These are phyloP conservation scores for Hyles euphorbiae DNA, from an alignment of 1,140 invertebrate genomes.

Conservation along the genomic window DNA sequence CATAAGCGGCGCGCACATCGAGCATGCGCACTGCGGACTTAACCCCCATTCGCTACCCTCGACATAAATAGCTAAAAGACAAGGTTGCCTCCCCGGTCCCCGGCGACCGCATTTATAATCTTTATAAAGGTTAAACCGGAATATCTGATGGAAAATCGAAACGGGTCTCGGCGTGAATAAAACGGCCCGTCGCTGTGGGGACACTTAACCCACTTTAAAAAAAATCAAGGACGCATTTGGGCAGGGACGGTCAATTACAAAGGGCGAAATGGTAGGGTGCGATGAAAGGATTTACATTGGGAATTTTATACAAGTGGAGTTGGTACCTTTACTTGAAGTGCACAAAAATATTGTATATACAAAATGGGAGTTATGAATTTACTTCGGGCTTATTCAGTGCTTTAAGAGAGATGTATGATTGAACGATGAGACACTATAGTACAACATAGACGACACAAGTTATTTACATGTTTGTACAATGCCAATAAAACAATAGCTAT, in stretches of 20 bases:
- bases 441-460: too few relatives aligned
- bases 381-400: too few relatives aligned
- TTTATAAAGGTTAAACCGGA: slow-evolving; percentile 70
- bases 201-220: slow-evolving; percentile 16
- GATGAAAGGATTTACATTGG: too few relatives aligned
- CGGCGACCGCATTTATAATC: slow-evolving; percentile 69
- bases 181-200: slow-evolving; percentile 26
- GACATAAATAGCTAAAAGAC: slow-evolving; percentile 73
- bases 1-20: slow-evolving; percentile 50
- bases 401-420: too few relatives aligned
- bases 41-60: slow-evolving; percentile 54
- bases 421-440: too few relatives aligned
- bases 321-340: too few relatives aligned
- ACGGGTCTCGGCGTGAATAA: slow-evolving; percentile 41
- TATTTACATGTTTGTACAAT: too few relatives aligned
- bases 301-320: neutral
- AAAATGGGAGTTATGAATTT: too few relatives aligned
- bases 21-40: slow-evolving; percentile 55
- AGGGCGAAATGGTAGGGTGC: too few relatives aligned
- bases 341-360: too few relatives aligned
- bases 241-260: too few relatives aligned
- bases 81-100: slow-evolving; percentile 67
- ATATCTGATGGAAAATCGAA: slow-evolving; percentile 65
- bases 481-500: neutral
- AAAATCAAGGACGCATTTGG: slow-evolving; percentile 6